Evolutionary conservation across 2,888 invertebrate species (phyloP).

Genomic region (Aphidius colemani): DNA sequence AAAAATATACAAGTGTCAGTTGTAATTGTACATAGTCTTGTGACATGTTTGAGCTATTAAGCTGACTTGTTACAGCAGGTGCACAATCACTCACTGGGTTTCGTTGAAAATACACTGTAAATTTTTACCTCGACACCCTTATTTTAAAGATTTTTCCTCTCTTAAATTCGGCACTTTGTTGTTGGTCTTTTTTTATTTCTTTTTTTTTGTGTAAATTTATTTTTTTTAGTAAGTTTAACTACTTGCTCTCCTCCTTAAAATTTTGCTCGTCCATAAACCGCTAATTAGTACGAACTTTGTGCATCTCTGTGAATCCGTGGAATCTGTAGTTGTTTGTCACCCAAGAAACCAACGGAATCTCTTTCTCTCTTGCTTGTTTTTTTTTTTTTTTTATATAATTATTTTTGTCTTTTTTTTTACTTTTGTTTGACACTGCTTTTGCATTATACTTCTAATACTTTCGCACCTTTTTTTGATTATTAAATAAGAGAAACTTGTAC

Average conservation of each 20-base stretch:
- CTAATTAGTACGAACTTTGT: constrained; percentile 54
- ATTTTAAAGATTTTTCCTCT: constrained; percentile 35
- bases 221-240: neutral
- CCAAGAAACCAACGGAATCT: constrained; percentile 33
- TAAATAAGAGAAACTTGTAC: constrained; percentile 32
- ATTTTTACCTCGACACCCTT: constrained; percentile 20
- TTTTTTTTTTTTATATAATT: constrained; percentile 8
- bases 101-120: constrained; percentile 34
- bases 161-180: neutral
- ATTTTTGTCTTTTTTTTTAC: neutral
- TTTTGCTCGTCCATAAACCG: constrained; percentile 44
- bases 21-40: constrained; percentile 42
- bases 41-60: constrained; percentile 55
- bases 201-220: no score
- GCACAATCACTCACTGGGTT: constrained; percentile 58
- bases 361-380: neutral
- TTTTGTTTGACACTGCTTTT: constrained; percentile 6
- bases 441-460: neutral
- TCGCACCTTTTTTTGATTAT: constrained; percentile 39
- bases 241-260: constrained; percentile 29
- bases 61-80: constrained; percentile 54
- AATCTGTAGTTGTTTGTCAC: constrained; percentile 53
- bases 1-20: constrained; percentile 43
- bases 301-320: constrained; percentile 49
- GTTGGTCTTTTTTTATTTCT: no score